phyloP scores from a whole-genome alignment of 2,888 invertebrate genomes.

The Drosophila demipolita region DNA sequence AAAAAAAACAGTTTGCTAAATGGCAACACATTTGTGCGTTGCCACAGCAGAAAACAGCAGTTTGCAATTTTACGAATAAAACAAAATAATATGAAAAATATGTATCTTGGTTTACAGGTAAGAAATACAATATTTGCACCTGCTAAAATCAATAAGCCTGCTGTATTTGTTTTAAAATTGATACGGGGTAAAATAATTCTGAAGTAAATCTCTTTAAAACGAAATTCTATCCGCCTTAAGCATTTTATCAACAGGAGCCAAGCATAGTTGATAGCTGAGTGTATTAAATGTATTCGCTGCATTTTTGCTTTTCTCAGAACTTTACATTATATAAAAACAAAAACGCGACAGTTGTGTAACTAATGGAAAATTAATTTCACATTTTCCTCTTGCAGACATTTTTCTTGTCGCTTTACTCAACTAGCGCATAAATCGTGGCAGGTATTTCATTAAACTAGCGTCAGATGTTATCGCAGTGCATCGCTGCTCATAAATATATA shows the following conservation, averaged over 20 bases:
- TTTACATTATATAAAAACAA: slow-evolving; percentile 29
- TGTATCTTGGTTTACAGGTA: slow-evolving; percentile 40
- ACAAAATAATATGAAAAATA: slow-evolving; percentile 18
- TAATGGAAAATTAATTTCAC: slow-evolving; percentile 46
- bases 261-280: background rate
- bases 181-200: background rate
- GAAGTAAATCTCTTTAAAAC: background rate
- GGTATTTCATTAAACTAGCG: slow-evolving; percentile 78
- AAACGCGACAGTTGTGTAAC: slow-evolving; percentile 24
- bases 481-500: slow-evolving; percentile 71
- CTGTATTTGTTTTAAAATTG: background rate
- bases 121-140: slow-evolving; percentile 31
- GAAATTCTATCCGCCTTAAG: too few species aligned
- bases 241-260: background rate
- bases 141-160: slow-evolving; percentile 10
- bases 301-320: background rate
- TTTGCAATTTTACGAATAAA: background rate
- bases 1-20: slow-evolving; percentile 53
- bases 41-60: slow-evolving; percentile 5
- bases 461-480: slow-evolving; percentile 57
- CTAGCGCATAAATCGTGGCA: slow-evolving; percentile 74
- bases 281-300: background rate
- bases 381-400: slow-evolving; percentile 11
- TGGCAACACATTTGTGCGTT: slow-evolving; percentile 44
- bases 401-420: slow-evolving; percentile 46